These are phyloP conservation scores for Campoletis raptor DNA, from an alignment of 2,888 invertebrate species.

Conservation along the genomic window DNA sequence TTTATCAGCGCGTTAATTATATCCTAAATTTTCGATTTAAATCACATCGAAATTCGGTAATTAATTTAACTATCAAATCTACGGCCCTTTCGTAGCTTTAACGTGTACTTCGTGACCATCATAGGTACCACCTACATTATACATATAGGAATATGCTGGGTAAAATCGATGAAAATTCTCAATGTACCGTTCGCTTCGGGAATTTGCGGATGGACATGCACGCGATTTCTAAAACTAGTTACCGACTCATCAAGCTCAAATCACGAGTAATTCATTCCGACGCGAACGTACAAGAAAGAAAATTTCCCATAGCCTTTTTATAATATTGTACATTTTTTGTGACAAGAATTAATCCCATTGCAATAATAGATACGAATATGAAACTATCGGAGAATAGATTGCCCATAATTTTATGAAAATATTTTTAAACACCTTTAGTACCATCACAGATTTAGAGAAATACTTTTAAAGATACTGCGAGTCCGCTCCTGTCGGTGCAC, in stretches of 20 bases:
- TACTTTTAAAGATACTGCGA: too few species aligned
- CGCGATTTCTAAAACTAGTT: slow-evolving; percentile 77
- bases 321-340: too few species aligned
- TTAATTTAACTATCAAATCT: slow-evolving; percentile 40
- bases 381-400: too few species aligned
- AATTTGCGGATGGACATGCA: slow-evolving; percentile 75
- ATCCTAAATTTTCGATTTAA: not conserved
- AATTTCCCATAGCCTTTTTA: slow-evolving; percentile 36
- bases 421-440: too few species aligned
- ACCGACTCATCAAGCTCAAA: slow-evolving; percentile 71
- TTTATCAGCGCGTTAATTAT: too few species aligned
- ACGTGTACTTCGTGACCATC: not conserved
- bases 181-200: slow-evolving; percentile 50
- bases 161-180: slow-evolving; percentile 34
- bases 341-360: not conserved
- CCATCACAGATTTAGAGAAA: too few species aligned
- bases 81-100: not conserved
- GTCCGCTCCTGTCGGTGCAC: too few species aligned
- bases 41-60: slow-evolving; percentile 22
- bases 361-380: too few species aligned
- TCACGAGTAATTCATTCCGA: slow-evolving; percentile 59
- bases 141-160: slow-evolving; percentile 24
- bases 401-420: too few species aligned
- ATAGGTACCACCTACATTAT: not conserved
- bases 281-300: slow-evolving; percentile 38